phyloP scores from a whole-genome alignment of 2,888 invertebrate species.

The Drosophila eohydei region DNA sequence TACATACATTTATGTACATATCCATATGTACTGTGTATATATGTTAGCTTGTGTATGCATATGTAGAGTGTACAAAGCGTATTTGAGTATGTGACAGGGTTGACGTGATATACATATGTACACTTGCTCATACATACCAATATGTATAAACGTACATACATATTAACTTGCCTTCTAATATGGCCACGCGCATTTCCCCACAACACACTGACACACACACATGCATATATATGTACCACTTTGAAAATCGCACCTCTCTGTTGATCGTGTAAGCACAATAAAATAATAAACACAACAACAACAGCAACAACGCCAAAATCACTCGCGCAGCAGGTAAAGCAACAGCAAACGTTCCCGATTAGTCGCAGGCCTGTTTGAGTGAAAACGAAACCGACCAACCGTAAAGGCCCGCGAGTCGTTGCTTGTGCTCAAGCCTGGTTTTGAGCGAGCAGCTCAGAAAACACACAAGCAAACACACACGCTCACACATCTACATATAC shows the following conservation, averaged over 20 bases:
- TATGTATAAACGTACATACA: neutral
- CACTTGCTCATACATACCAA: neutral
- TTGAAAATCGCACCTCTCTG: constrained; percentile 38
- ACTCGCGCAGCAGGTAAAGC: constrained; percentile 32
- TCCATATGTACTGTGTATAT: neutral
- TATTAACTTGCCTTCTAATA: constrained; percentile 2
- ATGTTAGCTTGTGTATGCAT: neutral
- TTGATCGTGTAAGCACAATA: constrained; percentile 36
- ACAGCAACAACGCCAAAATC: neutral
- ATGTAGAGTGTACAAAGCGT: neutral
- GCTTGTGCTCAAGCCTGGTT: constrained; percentile 51
- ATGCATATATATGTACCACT: neutral
- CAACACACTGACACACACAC: neutral
- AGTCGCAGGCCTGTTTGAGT: constrained; percentile 67
- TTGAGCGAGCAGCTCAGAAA: constrained; percentile 57
- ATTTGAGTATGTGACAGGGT: constrained; percentile 1
- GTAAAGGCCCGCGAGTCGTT: constrained; percentile 50
- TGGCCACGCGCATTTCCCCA: constrained; percentile 1
- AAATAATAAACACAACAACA: constrained; percentile 8
- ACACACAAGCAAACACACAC: constrained; percentile 6
- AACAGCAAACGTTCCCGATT: constrained; percentile 53
- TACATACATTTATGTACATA: neutral
- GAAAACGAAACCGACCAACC: constrained; percentile 68
- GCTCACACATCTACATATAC: constrained; percentile 1
- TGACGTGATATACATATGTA: neutral